These are phyloP conservation scores for Gymnorhina tibicen DNA, from an alignment of 2,113 vertebrate species.

Conservation along the genomic window DNA sequence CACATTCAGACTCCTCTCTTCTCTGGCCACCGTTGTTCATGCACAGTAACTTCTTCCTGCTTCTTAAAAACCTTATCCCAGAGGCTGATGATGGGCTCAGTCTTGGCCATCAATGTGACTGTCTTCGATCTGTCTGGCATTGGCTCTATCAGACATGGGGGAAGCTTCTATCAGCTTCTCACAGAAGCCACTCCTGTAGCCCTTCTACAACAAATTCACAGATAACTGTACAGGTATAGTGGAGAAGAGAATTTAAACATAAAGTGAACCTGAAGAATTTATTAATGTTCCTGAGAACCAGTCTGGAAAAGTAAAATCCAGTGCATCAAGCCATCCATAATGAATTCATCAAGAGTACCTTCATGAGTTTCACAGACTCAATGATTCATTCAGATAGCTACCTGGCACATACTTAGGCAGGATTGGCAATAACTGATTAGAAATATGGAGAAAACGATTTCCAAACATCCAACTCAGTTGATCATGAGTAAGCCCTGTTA, in stretches of 20 bases:
- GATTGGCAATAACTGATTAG: not conserved
- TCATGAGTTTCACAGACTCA: not conserved
- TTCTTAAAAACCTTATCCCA: not conserved
- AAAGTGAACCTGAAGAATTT: not conserved
- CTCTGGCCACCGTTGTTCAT: not conserved
- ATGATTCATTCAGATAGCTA: not conserved
- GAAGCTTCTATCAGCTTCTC: not conserved
- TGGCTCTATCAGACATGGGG: rapidly evolving
- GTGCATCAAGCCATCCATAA: not conserved
- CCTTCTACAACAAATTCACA: not conserved
- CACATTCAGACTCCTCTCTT: not conserved
- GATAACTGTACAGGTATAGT: not conserved
- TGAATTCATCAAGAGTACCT: not conserved
- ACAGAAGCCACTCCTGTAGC: not conserved
- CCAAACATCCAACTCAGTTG: not conserved
- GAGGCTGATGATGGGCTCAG: rapidly evolving
- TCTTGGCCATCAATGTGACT: rapidly evolving
- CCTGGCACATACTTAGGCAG: not conserved
- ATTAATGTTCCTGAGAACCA: not conserved
- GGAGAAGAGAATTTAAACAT: not conserved
- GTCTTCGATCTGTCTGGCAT: not conserved
- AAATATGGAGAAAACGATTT: not conserved
- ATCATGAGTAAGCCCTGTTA: not conserved
- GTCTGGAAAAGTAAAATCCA: not conserved
- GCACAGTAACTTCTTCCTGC: not conserved